A percentile compares a stretch with the other conserved stretches of the same genome.
These are phyloP conservation scores for Drosophila setosimentum DNA, from an alignment of 2,888 invertebrate species.

Conservation along the genomic window DNA sequence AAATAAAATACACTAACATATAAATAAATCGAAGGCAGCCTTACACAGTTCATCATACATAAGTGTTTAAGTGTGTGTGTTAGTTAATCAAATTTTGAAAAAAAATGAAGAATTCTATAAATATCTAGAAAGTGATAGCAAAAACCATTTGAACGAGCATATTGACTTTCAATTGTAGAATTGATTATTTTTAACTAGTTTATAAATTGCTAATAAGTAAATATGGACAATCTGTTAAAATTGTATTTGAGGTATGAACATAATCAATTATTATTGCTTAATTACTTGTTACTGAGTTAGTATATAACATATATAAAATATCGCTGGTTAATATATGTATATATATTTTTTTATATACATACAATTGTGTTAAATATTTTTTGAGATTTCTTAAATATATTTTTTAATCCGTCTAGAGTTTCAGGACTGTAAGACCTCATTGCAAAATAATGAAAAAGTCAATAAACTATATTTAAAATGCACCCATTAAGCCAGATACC, in stretches of 20 bases:
- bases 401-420: not conserved
- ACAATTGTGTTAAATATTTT: not conserved
- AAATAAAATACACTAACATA: constrained; percentile 1
- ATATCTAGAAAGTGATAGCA: not conserved
- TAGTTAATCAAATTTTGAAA: not conserved
- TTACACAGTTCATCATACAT: not conserved
- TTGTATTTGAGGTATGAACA: not conserved
- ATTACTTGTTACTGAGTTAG: not conserved
- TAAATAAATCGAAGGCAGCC: not conserved
- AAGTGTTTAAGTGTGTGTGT: not conserved
- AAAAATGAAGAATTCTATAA: not conserved
- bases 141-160: not conserved
- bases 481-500: not conserved
- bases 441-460: not conserved
- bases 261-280: not conserved
- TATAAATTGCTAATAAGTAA: not conserved
- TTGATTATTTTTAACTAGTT: not conserved
- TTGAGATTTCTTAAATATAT: not conserved
- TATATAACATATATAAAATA: no score
- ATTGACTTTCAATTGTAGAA: not conserved
- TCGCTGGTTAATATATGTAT: not conserved
- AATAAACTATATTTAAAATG: not conserved
- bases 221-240: not conserved
- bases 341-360: not conserved
- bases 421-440: not conserved